Evolutionary conservation across 2,113 vertebrate genomes (phyloP), one percentile per base, ranked within the genome.

Genomic region (Poecilia latipinna): DNA sequence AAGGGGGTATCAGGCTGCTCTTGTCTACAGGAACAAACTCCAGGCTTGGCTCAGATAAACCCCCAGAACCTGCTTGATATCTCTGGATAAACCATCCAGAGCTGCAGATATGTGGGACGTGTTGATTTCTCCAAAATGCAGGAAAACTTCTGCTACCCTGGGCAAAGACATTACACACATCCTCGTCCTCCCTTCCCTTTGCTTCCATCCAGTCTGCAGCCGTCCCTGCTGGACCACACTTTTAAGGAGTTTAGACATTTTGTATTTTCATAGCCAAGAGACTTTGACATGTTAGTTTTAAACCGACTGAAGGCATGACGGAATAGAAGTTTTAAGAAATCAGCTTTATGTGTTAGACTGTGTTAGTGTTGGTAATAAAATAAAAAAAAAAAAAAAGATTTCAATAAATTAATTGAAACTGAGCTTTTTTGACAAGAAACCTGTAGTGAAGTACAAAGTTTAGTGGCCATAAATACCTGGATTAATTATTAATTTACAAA

Each of bases 71-170:
- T 75, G 83, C 75, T 28, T 28, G 60, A 85, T 90, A 88, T 87
- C 80, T 13, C 77, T 4, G 83, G 80, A 86, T 89, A 84, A 84
- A 83, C 61, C 86, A 22, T 28, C 60, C 78, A 71, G 75, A 94
- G 84, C 93, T 90, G 93, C 94, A 93, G 95, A 97, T 96, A 95
- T 93, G 93, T 88, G 82, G 92, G 80, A 93, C 85, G 95, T 96
- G 96, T 95, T 96, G 96, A 97, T 94, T 94, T 95, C 77, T 28
- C 73, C 35, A 19, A 75, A 75, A 78, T 61, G 75, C 77, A 64
- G 39, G 70, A 79, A 79, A 74, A 76, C 32, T 67, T 62, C 65
- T 35, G 75, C 35, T 79, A 82, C 89, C 79, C 75, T 81, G 75
- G 77, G 75, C 24, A 4, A 89, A 89, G 62, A 90, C 85, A 84